phyloP scores from a whole-genome alignment of 2,113 vertebrate genomes.

The Pteropus alecto region DNA sequence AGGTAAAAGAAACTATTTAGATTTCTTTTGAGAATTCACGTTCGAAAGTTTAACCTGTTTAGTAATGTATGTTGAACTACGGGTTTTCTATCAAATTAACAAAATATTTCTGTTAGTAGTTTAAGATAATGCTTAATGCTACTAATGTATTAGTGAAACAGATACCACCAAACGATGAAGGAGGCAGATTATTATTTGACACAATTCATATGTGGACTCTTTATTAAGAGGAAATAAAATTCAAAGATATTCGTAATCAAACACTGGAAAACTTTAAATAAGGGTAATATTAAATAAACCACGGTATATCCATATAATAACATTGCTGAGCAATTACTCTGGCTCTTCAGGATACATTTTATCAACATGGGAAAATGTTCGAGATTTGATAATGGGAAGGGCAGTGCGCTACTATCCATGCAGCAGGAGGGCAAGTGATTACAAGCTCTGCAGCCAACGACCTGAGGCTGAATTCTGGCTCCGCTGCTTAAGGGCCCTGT shows the following conservation, averaged over 20 bases:
- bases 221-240: not conserved
- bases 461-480: not conserved
- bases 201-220: not conserved
- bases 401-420: not conserved
- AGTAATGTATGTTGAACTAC: not conserved
- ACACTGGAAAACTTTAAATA: not conserved
- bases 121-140: not conserved
- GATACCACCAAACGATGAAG: not conserved
- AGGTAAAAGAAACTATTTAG: not conserved
- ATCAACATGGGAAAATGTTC: not conserved
- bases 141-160: not conserved
- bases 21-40: not conserved
- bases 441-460: not conserved
- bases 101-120: not conserved
- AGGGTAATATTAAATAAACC: not conserved
- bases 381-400: not conserved
- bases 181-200: not conserved
- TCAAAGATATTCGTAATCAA: not conserved
- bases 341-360: no score
- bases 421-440: not conserved
- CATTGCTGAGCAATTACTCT: not conserved
- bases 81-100: not conserved
- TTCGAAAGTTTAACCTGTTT: not conserved
- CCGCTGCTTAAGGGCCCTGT: not conserved
- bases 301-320: not conserved